Percentiles rank a stretch among this genome's conserved stretches.
These are phyloP conservation scores for Synanthedon formicaeformis DNA, from an alignment of 2,888 invertebrate genomes.

Conservation along the genomic window DNA sequence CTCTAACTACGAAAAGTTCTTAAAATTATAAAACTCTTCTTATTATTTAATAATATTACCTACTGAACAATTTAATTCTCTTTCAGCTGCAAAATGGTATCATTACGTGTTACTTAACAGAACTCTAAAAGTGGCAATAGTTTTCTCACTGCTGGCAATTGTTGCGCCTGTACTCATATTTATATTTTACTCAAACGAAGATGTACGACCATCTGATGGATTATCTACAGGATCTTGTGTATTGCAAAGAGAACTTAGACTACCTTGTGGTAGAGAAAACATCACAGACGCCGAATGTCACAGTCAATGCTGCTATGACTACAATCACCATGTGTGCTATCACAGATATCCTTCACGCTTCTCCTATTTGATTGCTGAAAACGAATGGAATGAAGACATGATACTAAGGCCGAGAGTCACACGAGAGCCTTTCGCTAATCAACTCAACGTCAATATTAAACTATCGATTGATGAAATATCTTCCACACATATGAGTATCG, in stretches of 20 bases:
- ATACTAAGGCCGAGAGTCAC: slow-evolving; percentile 35
- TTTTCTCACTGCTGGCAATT: slow-evolving; percentile 25
- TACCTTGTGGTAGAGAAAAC: slow-evolving; percentile 45
- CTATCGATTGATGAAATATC: slow-evolving; percentile 44
- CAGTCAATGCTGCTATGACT: slow-evolving; percentile 64
- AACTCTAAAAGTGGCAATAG: slow-evolving; percentile 32
- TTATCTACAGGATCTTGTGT: slow-evolving; percentile 52
- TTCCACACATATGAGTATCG: slow-evolving; percentile 38
- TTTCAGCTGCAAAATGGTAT: slow-evolving; percentile 55
- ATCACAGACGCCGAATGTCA: slow-evolving; percentile 41
- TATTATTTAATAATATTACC: no score
- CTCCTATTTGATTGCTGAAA: slow-evolving; percentile 43
- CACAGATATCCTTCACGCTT: slow-evolving; percentile 66
- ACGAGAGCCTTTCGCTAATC: slow-evolving; percentile 35
- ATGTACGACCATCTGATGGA: slow-evolving; percentile 40
- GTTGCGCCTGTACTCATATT: slow-evolving; percentile 42
- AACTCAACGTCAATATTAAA: slow-evolving; percentile 22
- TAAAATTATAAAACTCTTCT: no score
- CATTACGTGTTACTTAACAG: slow-evolving; percentile 45
- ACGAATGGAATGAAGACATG: slow-evolving; percentile 36
- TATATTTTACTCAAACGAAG: slow-evolving; percentile 27
- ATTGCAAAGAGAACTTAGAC: slow-evolving; percentile 28
- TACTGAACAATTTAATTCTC: not conserved
- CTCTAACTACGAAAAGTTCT: no score
- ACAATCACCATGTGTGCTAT: slow-evolving; percentile 46